Percentiles rank a stretch among this genome's conserved stretches.
Evolutionary conservation across 1,140 invertebrate species (phyloP).

Genomic region (Cephus cinctus): DNA sequence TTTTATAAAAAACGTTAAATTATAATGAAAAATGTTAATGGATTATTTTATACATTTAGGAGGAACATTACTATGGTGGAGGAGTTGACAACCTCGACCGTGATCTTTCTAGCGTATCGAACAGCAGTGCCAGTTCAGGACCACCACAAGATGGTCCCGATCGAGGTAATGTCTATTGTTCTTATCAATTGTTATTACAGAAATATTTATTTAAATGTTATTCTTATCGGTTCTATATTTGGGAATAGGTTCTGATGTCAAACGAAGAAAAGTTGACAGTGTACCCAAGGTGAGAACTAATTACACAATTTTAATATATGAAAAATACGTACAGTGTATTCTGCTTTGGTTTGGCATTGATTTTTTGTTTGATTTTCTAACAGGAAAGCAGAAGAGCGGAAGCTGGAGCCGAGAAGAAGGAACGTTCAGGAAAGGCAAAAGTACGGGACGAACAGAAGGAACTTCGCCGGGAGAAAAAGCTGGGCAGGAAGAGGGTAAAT

Average conservation of each 20-base stretch:
- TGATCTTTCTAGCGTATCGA: constrained; percentile 58
- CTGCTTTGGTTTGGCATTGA: constrained; percentile 1
- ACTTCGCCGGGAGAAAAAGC: constrained; percentile 72
- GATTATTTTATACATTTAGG: constrained; percentile 41
- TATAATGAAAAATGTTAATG: neutral
- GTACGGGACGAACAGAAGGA: constrained; percentile 67
- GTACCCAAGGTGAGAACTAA: constrained; percentile 73
- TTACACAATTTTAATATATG: constrained; percentile 18
- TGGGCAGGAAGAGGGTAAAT: no score
- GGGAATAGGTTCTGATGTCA: constrained; percentile 56
- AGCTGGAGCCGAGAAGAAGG: constrained; percentile 63
- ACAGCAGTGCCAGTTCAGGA: constrained; percentile 54
- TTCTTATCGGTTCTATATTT: constrained; percentile 1
- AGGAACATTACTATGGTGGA: constrained; percentile 57
- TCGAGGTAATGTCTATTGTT: constrained; percentile 47
- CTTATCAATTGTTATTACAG: neutral
- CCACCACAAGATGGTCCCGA: constrained; percentile 55
- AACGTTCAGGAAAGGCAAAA: constrained; percentile 65
- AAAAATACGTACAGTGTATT: constrained; percentile 5
- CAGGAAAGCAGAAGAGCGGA: constrained; percentile 60
- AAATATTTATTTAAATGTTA: constrained; percentile 15
- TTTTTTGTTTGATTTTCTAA: constrained; percentile 9
- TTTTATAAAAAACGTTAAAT: neutral
- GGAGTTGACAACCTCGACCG: constrained; percentile 50
- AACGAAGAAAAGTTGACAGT: constrained; percentile 78